A percentile compares a stretch with the other conserved stretches of the same genome.
Conservation (phyloP, 2,888 invertebrate genomes). For the Lumbricus terrestris region DNA sequence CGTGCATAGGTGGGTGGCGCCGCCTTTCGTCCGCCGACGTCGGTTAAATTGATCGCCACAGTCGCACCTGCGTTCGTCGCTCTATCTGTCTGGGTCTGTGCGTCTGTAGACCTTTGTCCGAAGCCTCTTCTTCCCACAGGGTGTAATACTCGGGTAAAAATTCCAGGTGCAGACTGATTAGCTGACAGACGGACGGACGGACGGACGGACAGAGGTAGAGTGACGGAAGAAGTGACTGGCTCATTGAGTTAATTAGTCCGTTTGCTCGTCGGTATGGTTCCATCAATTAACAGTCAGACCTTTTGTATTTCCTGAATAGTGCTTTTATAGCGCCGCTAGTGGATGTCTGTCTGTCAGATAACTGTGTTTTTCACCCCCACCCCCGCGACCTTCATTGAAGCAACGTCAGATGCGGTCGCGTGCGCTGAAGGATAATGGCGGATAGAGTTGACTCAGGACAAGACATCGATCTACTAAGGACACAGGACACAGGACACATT, state of each 20-base stretch:
- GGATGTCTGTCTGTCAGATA: neutral
- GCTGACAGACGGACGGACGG: neutral
- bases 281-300: neutral
- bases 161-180: neutral
- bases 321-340: neutral
- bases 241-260: neutral
- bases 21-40: neutral
- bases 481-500: too few species aligned
- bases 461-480: too few species aligned
- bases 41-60: neutral
- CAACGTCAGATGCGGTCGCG: neutral
- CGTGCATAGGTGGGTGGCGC: neutral
- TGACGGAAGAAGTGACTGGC: neutral
- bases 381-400: neutral
- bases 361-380: too few species aligned
- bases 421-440: neutral
- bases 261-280: neutral
- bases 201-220: neutral
- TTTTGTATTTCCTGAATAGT: neutral
- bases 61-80: neutral
- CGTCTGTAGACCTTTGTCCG: neutral
- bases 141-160: neutral
- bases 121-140: neutral
- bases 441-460: neutral
- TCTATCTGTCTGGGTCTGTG: neutral